Conservation (phyloP, 64 coral and sea anemone genomes). For the Hydrozoanthus tunicans region DNA sequence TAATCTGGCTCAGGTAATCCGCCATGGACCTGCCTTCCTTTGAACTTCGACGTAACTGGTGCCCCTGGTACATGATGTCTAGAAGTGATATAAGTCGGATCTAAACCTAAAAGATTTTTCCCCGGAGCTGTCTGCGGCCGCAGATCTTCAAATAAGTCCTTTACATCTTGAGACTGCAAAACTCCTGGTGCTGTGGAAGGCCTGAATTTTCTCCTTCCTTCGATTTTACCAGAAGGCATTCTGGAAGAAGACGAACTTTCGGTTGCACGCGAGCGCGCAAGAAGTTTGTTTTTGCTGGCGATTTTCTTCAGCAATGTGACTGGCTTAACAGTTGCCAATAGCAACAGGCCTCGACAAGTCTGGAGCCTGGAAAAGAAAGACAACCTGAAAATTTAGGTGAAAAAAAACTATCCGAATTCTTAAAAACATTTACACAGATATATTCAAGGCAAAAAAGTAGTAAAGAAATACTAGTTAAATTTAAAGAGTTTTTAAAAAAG, state of each 20-base stretch:
- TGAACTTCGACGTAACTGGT: constrained; percentile 71
- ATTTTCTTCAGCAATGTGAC: no score
- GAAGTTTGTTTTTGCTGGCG: no score
- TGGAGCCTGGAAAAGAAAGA: no score
- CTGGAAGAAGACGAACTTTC: not conserved
- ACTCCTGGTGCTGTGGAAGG: constrained; percentile 91
- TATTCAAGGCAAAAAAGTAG: no score
- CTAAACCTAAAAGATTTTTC: constrained; percentile 82
- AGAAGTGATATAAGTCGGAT: constrained; percentile 96
- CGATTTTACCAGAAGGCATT: constrained; percentile 85
- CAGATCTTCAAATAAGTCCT: constrained; percentile 82
- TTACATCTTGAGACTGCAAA: constrained; percentile 83
- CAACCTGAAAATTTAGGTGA: no score
- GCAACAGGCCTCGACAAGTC: no score
- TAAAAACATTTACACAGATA: no score
- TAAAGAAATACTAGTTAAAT: no score
- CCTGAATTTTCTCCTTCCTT: constrained; percentile 64
- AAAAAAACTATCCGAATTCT: no score
- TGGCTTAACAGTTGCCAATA: no score
- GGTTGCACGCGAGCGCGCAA: constrained; percentile 48
- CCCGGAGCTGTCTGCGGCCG: constrained; percentile 84
- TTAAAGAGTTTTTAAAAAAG: no score
- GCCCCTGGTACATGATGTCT: constrained; percentile 95
- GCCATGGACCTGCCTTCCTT: constrained; percentile 96
- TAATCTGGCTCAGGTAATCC: constrained; percentile 91